Evolutionary conservation across 1,140 invertebrate genomes (phyloP).

Genomic region (Trichonephila inaurata): DNA sequence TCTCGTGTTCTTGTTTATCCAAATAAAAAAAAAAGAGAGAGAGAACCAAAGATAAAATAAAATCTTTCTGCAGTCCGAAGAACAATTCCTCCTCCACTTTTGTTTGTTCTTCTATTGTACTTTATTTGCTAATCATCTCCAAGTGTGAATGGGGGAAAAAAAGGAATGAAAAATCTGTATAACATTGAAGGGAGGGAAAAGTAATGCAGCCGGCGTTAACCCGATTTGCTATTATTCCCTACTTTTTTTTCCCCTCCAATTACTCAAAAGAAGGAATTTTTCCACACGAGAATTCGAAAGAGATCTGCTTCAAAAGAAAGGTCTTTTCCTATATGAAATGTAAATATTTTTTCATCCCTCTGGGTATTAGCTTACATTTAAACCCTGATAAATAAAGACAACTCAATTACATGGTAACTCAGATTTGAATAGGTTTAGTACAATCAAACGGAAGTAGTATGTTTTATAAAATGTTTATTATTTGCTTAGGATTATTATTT

Average conservation of each 20-base stretch:
- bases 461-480: too few species aligned
- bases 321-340: background rate
- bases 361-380: conserved; percentile 10
- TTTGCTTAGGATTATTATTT: too few species aligned
- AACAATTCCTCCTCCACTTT: background rate
- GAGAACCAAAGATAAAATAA: background rate
- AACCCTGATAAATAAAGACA: conserved; percentile 8
- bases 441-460: too few species aligned
- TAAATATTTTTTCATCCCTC: background rate
- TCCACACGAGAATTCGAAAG: background rate
- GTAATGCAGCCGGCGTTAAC: background rate
- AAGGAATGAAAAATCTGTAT: background rate
- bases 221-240: background rate
- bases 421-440: background rate
- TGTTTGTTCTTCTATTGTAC: conserved; percentile 13
- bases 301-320: background rate
- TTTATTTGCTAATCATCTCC: conserved; percentile 13
- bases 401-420: background rate
- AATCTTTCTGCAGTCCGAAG: background rate
- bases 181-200: background rate
- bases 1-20: background rate
- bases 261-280: conserved; percentile 10
- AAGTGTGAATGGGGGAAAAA: background rate
- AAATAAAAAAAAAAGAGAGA: background rate
- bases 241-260: background rate